These are phyloP conservation scores for Corydoras maculifer DNA, from an alignment of 2,113 vertebrate species.

Conservation along the genomic window DNA sequence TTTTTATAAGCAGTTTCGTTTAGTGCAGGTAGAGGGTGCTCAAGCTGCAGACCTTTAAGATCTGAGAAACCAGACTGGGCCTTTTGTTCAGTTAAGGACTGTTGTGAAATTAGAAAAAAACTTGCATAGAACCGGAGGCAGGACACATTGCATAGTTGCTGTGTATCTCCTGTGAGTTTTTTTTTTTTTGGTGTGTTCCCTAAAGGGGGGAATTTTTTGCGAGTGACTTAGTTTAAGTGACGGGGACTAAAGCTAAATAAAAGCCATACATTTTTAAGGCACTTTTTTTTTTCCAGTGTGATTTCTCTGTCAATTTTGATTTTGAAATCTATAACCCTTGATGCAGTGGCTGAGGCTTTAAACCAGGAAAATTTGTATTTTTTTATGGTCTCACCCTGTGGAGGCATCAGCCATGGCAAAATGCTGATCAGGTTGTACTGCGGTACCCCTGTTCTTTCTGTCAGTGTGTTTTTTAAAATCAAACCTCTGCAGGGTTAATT, in stretches of 20 bases:
- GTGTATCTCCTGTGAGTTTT: too few relatives aligned
- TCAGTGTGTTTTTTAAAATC: background rate
- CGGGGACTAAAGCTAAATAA: conserved; percentile 47
- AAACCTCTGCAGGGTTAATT: background rate
- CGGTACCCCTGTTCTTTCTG: too few relatives aligned
- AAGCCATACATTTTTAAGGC: conserved; percentile 66
- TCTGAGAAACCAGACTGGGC: background rate
- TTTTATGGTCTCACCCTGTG: conserved; percentile 6
- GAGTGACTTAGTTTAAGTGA: conserved; percentile 44
- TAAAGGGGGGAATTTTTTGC: conserved; percentile 19
- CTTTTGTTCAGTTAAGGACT: background rate
- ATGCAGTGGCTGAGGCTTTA: background rate
- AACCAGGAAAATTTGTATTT: background rate
- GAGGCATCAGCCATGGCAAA: background rate
- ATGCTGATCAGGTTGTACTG: background rate
- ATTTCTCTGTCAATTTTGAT: conserved; percentile 36
- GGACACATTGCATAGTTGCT: background rate
- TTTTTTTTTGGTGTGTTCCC: too few relatives aligned
- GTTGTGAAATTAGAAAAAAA: background rate
- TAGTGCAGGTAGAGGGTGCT: conserved; percentile 7
- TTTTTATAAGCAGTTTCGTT: background rate
- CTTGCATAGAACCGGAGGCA: background rate
- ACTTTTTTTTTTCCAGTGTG: conserved; percentile 48
- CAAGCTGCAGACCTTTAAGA: background rate
- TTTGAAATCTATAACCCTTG: background rate